These are phyloP conservation scores for Yponomeuta evonymella DNA, from an alignment of 2,888 invertebrate genomes.

Conservation along the genomic window DNA sequence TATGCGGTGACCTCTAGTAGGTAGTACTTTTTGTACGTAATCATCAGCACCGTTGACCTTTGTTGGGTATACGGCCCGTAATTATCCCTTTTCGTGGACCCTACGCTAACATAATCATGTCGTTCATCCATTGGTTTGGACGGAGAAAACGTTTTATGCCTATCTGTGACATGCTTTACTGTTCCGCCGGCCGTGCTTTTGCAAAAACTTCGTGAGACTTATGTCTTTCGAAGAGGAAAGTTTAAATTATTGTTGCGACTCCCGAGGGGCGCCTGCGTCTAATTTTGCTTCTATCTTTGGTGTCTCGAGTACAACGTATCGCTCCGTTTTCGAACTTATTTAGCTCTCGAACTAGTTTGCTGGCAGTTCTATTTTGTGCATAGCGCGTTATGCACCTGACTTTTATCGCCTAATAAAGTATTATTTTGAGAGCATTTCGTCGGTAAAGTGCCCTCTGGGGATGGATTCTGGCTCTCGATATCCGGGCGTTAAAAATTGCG, in stretches of 20 bases:
- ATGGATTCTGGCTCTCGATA: neutral
- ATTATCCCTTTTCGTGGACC: too few species aligned
- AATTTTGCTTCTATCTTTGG: neutral
- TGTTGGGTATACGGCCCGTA: too few species aligned
- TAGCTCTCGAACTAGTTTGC: neutral
- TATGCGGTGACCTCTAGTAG: too few species aligned
- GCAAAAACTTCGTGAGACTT: conserved; percentile 11
- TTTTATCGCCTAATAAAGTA: neutral
- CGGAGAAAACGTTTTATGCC: neutral
- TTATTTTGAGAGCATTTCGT: neutral
- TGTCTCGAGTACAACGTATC: neutral
- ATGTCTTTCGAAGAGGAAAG: conserved; percentile 5
- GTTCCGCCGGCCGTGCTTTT: neutral
- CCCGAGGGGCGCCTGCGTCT: neutral
- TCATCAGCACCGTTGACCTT: too few species aligned
- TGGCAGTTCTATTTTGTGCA: neutral
- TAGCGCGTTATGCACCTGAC: neutral
- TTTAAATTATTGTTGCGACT: conserved; percentile 7
- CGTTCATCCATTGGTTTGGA: too few species aligned
- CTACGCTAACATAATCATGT: too few species aligned
- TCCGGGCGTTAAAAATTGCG: neutral
- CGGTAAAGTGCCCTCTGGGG: neutral
- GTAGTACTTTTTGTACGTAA: too few species aligned
- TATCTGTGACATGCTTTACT: neutral
- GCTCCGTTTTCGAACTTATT: neutral